Conservation (phyloP, 2,797 vertebrate genomes). For the Microctenopoma stevenorrisi region DNA sequence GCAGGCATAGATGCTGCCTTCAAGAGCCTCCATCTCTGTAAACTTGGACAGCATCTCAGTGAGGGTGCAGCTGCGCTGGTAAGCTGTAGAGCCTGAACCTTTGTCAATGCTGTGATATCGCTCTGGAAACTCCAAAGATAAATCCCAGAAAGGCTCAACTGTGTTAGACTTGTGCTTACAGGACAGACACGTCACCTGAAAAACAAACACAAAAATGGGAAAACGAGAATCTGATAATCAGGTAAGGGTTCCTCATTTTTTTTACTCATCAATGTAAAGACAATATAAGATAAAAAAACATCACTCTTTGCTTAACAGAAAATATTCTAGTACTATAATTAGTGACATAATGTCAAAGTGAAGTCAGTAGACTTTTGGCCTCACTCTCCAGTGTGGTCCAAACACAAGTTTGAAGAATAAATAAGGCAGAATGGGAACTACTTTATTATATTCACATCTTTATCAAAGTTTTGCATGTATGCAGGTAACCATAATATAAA, state of each 20-base stretch:
- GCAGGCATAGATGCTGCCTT: slow-evolving; percentile 97
- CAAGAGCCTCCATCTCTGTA: slow-evolving; percentile 97
- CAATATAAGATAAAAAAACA: neutral
- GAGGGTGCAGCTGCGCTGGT: slow-evolving; percentile 92
- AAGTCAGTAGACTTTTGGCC: neutral
- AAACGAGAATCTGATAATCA: neutral
- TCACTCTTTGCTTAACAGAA: neutral
- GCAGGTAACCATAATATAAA: neutral
- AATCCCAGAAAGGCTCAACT: slow-evolving; percentile 98
- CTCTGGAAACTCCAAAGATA: slow-evolving; percentile 97
- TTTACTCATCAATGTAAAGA: neutral
- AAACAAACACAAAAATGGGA: slow-evolving; percentile 18
- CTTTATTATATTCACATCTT: neutral
- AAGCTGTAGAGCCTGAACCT: slow-evolving; percentile 84
- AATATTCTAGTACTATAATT: neutral
- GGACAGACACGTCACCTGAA: slow-evolving; percentile 95
- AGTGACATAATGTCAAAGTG: neutral
- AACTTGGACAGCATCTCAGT: slow-evolving; percentile 99
- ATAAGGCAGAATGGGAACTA: neutral
- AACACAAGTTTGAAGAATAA: neutral
- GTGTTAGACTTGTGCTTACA: slow-evolving; percentile 99
- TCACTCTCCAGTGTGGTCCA: neutral
- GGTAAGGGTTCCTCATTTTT: neutral
- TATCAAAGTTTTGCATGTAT: too few relatives aligned
- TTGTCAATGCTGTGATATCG: slow-evolving; percentile 93